Evolutionary conservation across 2,113 vertebrate species (phyloP), one percentile per base, ranked within the genome.

Genomic region (Hippopotamus amphibius): DNA sequence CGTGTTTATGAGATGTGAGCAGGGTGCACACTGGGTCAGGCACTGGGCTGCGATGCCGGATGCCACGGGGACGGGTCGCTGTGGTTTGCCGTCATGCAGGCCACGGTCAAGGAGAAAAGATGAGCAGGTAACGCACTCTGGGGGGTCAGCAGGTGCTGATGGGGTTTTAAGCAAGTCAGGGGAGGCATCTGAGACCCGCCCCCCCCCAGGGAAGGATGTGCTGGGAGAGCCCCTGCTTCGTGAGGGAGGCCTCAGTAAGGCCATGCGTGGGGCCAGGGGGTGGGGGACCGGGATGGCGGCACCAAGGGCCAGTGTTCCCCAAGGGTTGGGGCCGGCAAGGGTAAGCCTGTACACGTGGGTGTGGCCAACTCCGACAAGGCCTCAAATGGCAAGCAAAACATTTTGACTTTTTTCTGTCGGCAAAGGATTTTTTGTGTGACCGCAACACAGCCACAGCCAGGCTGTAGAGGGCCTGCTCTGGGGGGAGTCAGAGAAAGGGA

Each of bases 21-120:
- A 1, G 7, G 30, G 28, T 0, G 2, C 50, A 22, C 0, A 1
- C 37, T 79, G 11, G 33, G 10, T n/a, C 61, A 63, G 89, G 63
- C 2, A 3, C 48, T 22, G 22, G 68, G 33, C 24, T 79, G 80
- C 41, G 90, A 57, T 16, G 46, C 46, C 4, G 4, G 72, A 33
- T 2, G 17, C 24, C 37, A 30, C 7, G 0, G 33, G 21, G 28
- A 77, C 0, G 14, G 74, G 16, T 16, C 2, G 2, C 5, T 0
- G 9, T 19, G 30, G 46, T 41, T 65, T 81, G 28, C 22, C 59
- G 53, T 71, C 81, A 66, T 5, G 22, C 12, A 46, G 28, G 28
- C 55, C 11, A 4, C 4, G 37, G 33, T 46, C 59, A 69, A 63
- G 59, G 50, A 72, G 65, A 74, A 37, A 41, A 81, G 41, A n/a